These are phyloP conservation scores for Andrena haemorrhoa DNA, from an alignment of 2,888 invertebrate species.

Conservation along the genomic window DNA sequence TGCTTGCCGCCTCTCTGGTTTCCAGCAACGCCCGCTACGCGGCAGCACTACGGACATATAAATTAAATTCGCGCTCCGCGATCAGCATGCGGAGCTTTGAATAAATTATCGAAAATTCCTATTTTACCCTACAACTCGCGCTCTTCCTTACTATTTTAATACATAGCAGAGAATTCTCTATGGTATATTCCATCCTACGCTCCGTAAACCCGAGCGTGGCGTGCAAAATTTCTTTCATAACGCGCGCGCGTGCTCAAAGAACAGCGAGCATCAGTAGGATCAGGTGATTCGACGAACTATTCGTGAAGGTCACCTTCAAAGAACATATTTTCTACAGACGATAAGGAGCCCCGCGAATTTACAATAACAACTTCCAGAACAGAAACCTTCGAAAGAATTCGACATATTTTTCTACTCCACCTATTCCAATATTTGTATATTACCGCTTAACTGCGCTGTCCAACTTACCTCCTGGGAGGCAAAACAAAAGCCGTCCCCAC, in stretches of 20 bases:
- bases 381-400: not conserved
- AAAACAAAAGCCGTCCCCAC: too few species aligned
- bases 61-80: not conserved
- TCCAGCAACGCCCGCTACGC: not conserved
- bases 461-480: too few species aligned
- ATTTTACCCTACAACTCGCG: not conserved
- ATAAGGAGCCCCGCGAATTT: not conserved
- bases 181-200: not conserved
- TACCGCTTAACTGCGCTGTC: too few species aligned
- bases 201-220: not conserved
- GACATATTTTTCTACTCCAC: too few species aligned
- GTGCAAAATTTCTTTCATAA: not conserved
- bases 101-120: not conserved
- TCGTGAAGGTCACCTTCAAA: conserved; percentile 46
- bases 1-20: not conserved
- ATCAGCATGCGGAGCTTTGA: conserved; percentile 8
- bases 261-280: conserved; percentile 1
- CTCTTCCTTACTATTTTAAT: not conserved
- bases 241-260: not conserved
- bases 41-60: not conserved
- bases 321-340: not conserved
- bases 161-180: not conserved
- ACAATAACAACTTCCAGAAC: not conserved
- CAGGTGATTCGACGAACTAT: conserved; percentile 38
- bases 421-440: too few species aligned